Percentiles rank a stretch among this genome's conserved stretches.
Evolutionary conservation across 30 jellyfish, hydroid and myxozoan species (phyloP).

Genomic region (Turritopsis dohrnii): DNA sequence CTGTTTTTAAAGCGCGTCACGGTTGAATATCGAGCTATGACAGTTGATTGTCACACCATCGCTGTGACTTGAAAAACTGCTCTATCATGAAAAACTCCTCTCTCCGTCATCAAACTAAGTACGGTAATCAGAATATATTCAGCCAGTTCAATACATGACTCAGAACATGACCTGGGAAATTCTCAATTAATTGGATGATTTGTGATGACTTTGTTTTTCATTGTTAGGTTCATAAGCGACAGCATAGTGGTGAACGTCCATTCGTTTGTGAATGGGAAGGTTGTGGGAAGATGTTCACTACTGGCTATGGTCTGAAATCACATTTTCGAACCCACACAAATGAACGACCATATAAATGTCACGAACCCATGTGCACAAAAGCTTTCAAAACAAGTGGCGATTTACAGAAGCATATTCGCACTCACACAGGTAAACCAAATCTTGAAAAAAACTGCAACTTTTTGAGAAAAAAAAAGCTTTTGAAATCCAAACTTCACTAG

Average conservation of each 20-base stretch:
- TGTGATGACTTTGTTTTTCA: background rate
- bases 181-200: background rate
- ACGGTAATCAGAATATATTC: too few species aligned
- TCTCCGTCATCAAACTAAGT: too few species aligned
- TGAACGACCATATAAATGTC: conserved; percentile 95
- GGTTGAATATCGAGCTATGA: too few species aligned
- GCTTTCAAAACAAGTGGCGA: conserved; percentile 98
- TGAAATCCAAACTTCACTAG: too few species aligned
- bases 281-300: conserved; percentile 86
- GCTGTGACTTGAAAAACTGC: too few species aligned
- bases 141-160: too few species aligned
- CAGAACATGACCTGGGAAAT: too few species aligned
- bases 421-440: conserved; percentile 82
- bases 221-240: conserved; percentile 81
- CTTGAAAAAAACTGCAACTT: too few species aligned
- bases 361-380: conserved; percentile 67
- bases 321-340: conserved; percentile 97
- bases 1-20: too few species aligned
- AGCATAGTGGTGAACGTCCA: conserved; percentile 96
- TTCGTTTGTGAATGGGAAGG: conserved; percentile 93
- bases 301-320: conserved; percentile 98
- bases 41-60: too few species aligned
- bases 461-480: too few species aligned
- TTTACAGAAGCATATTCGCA: conserved; percentile 91
- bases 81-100: too few species aligned